A percentile compares a stretch with the other conserved stretches of the same genome.
Evolutionary conservation across 2,888 invertebrate genomes (phyloP).

Genomic region (Rapana venosa): DNA sequence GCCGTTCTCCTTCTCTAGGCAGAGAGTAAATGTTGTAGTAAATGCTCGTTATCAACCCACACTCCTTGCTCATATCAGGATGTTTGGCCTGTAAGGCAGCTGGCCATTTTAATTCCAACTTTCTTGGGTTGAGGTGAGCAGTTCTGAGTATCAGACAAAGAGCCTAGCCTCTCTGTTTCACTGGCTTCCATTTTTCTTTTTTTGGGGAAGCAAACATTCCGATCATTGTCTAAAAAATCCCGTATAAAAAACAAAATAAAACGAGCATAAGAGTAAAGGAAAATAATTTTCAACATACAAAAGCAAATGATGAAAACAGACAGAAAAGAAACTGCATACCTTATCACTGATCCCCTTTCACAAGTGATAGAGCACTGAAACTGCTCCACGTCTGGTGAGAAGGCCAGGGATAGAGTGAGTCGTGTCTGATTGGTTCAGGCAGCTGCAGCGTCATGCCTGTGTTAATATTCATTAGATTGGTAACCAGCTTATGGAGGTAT

Average conservation of each 20-base stretch:
- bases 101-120: neutral
- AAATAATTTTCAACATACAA: neutral
- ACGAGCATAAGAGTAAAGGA: neutral
- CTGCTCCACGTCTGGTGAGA: neutral
- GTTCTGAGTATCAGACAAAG: neutral
- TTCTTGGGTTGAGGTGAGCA: neutral
- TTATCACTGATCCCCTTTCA: neutral
- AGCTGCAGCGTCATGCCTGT: slow-evolving; percentile 26
- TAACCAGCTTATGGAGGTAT: neutral
- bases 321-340: slow-evolving; percentile 10
- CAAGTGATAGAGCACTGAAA: neutral
- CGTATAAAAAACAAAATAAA: neutral
- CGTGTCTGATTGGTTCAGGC: slow-evolving; percentile 34
- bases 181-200: neutral
- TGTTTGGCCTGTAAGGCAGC: neutral
- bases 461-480: slow-evolving; percentile 41
- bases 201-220: neutral
- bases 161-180: neutral
- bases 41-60: neutral
- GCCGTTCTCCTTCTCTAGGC: neutral
- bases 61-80: neutral
- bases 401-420: neutral
- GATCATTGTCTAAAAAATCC: neutral
- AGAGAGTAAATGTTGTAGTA: neutral
- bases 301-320: neutral